Evolutionary conservation across 1,140 invertebrate genomes (phyloP).

Genomic region (Harlomillsia oculata): DNA sequence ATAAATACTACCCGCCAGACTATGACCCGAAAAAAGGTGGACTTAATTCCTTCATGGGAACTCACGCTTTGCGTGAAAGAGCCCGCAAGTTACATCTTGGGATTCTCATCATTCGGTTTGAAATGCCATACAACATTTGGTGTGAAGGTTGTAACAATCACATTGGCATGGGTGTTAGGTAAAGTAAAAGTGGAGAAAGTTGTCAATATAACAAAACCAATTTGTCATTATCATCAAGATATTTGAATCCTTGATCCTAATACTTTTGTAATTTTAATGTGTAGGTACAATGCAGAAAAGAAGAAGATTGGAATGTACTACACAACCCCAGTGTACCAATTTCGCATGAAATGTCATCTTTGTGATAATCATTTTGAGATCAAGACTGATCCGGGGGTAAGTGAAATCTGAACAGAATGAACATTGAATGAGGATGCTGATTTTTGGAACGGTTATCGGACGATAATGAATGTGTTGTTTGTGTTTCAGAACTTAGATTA

Average conservation of each 20-base stretch:
- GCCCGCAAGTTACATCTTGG: conserved; percentile 89
- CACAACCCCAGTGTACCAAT: conserved; percentile 93
- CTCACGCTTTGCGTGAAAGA: conserved; percentile 89
- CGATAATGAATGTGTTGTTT: conserved; percentile 20
- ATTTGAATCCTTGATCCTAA: not conserved
- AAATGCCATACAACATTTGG: conserved; percentile 99
- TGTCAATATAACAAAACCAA: conserved; percentile 1
- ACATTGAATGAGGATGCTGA: too few species aligned
- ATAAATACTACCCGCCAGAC: conserved; percentile 97
- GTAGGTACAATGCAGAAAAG: conserved; percentile 94
- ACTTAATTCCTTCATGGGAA: conserved; percentile 86
- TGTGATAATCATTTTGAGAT: conserved; percentile 98
- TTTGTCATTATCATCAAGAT: not conserved
- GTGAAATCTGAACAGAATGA: conserved; percentile 34
- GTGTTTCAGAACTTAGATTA: conserved; percentile 86
- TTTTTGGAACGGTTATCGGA: too few species aligned
- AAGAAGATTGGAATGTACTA: conserved; percentile 98
- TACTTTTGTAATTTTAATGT: conserved; percentile 14
- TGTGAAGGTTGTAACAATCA: conserved; percentile 96
- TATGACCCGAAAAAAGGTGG: conserved; percentile 88
- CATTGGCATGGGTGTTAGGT: conserved; percentile 95
- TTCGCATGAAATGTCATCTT: conserved; percentile 98
- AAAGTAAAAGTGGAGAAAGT: conserved; percentile 18
- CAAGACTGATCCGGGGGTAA: conserved; percentile 93
- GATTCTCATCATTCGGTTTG: conserved; percentile 96